Base-by-base conservation (phyloP, 64 coral and sea anemone genomes). In the Astreopora myriophthalma region DNA sequence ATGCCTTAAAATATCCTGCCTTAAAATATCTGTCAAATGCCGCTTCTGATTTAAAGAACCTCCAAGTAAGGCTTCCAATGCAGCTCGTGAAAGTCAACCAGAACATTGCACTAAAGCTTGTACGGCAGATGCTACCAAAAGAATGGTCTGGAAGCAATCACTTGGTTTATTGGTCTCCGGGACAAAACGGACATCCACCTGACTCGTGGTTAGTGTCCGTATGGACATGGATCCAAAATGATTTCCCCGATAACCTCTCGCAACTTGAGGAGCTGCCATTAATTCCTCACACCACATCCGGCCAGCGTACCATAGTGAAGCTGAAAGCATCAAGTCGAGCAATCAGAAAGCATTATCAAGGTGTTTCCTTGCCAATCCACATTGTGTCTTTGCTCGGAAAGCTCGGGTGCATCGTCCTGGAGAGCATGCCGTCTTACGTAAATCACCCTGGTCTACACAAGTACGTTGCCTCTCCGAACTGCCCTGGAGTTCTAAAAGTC, bases 401-500 rank as follows among this genome's bases (percentile, higher is more conserved):
- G 66, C 38, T 86, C 31, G 94, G 94, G 8, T 76, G 75, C n/a
- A 35, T 85, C 11, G 85, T 96, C 24, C 24, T 96, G 31, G 48
- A 60, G 7, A 36, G 71, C 22, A 57, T 96, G 2, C 94, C 94
- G 8, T 6, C 23, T 1, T 96, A 89, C 42, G 88, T 96, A 72
- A 6, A 92, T 28, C 94, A 96, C 84, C 32, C 6, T 8, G 51
- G 75, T 55, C 36, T 92, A 16, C 42, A 37, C 13, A 71, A 39
- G 16, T 96, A 96, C 62, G 38, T 96, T 64, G 94, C 89, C 74
- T 33, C 48, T 40, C 83, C 94, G 7, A 66, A 71, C 36, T 70
- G 85, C n/a, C 58, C 48, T 3, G 94, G 94, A 32, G 89, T 96
- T 55, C 69, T 96, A 14, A 87, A 89, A 63, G 71, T 92, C 34